Conservation (phyloP, 2,888 invertebrate genomes). For the Chloromyia formosa region DNA sequence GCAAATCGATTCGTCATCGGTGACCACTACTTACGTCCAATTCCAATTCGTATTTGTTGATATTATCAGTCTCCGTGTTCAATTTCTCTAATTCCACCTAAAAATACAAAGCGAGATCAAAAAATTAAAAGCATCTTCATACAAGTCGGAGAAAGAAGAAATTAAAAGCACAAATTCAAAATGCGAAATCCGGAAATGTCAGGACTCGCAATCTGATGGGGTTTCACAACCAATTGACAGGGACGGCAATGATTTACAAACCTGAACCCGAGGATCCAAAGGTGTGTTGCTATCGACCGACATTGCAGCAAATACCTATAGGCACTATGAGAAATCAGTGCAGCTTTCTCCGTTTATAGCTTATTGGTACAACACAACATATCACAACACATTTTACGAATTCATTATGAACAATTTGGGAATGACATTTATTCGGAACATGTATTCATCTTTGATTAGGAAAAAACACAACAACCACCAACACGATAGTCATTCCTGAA, state of each 20-base stretch:
- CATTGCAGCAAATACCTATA: slow-evolving; percentile 56
- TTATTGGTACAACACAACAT: slow-evolving; percentile 4
- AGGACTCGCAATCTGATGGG: no score
- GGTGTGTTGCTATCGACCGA: slow-evolving; percentile 69
- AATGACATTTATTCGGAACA: no score
- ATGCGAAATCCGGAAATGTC: no score
- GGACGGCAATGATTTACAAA: no score
- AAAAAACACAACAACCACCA: no score
- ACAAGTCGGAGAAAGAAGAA: no score
- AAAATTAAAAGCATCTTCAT: slow-evolving; percentile 5
- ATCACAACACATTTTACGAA: slow-evolving; percentile 12
- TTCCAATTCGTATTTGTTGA: slow-evolving; percentile 89
- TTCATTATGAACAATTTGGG: neutral
- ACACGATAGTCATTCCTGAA: no score
- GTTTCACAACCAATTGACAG: no score
- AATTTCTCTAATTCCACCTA: slow-evolving; percentile 87
- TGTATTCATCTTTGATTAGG: no score
- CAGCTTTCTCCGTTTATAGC: slow-evolving; percentile 6
- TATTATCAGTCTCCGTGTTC: slow-evolving; percentile 91
- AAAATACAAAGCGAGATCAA: slow-evolving; percentile 15
- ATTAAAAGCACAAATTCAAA: no score
- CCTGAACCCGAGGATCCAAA: slow-evolving; percentile 84
- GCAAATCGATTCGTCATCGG: no score
- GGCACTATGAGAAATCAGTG: no score
- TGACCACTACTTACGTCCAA: slow-evolving; percentile 75